Conservation (phyloP, 2,888 invertebrate species). For the Eristalis arbustorum region DNA sequence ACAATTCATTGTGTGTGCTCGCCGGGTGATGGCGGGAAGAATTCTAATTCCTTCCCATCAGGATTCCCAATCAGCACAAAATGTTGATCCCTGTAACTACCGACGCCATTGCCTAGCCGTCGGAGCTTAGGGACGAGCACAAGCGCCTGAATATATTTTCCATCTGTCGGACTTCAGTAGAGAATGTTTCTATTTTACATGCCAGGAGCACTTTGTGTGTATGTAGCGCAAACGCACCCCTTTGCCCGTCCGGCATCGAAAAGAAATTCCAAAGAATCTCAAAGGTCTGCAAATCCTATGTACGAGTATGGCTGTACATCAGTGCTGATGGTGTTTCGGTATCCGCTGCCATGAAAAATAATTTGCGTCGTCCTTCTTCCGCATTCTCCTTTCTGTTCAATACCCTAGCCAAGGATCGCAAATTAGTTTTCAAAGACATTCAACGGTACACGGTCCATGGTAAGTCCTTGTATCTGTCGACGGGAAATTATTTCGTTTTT, state of each 20-base stretch:
- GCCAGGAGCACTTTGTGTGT: neutral
- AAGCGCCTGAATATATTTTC: conserved; percentile 42
- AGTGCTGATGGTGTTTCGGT: neutral
- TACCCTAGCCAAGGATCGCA: neutral
- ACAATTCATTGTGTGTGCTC: neutral
- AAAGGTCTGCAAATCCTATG: conserved; percentile 26
- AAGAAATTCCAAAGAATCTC: conserved; percentile 5
- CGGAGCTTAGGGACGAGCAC: neutral
- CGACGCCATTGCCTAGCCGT: neutral
- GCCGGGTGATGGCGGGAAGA: neutral
- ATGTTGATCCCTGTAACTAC: conserved; percentile 18
- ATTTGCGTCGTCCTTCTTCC: conserved; percentile 32
- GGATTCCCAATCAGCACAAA: conserved; percentile 33
- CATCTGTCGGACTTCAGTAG: conserved; percentile 33
- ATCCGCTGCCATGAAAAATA: conserved; percentile 47
- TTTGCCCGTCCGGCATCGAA: neutral
- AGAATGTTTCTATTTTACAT: conserved; percentile 1
- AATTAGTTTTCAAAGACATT: neutral
- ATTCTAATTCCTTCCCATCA: conserved; percentile 21
- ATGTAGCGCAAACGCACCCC: neutral
- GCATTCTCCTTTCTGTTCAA: neutral
- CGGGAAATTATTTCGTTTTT: neutral
- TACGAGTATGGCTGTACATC: neutral
- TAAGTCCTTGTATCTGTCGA: neutral
- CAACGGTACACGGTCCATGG: neutral